Conservation (phyloP, 2,797 vertebrate genomes). For the Glossophaga mutica region DNA sequence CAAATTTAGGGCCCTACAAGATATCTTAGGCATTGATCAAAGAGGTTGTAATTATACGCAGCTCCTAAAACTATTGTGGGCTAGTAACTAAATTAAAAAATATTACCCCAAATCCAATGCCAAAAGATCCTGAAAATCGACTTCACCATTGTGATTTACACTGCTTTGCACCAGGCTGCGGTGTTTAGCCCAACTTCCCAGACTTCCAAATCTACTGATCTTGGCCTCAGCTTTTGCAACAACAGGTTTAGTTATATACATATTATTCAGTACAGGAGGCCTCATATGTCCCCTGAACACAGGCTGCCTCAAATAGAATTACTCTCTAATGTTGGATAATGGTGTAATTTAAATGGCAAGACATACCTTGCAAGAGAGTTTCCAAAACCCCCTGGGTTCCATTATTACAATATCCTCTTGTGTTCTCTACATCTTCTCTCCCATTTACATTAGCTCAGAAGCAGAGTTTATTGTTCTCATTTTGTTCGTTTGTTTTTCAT, state of each 20-base stretch:
- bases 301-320: neutral
- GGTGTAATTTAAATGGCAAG: neutral
- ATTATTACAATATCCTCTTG: neutral
- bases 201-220: neutral
- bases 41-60: neutral
- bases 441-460: neutral
- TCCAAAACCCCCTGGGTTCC: neutral
- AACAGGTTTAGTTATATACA: neutral
- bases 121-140: neutral
- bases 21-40: neutral
- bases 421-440: neutral
- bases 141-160: neutral
- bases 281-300: neutral
- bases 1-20: neutral
- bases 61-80: neutral
- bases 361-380: neutral
- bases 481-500: neutral
- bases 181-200: neutral
- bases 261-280: neutral
- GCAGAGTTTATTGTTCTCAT: neutral
- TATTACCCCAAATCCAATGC: neutral
- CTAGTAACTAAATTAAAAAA: neutral
- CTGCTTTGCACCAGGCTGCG: neutral
- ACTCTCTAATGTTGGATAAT: neutral
- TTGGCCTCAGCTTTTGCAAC: neutral